phyloP scores from a whole-genome alignment of 2,888 invertebrate genomes.

The Drosophila paracracens region DNA sequence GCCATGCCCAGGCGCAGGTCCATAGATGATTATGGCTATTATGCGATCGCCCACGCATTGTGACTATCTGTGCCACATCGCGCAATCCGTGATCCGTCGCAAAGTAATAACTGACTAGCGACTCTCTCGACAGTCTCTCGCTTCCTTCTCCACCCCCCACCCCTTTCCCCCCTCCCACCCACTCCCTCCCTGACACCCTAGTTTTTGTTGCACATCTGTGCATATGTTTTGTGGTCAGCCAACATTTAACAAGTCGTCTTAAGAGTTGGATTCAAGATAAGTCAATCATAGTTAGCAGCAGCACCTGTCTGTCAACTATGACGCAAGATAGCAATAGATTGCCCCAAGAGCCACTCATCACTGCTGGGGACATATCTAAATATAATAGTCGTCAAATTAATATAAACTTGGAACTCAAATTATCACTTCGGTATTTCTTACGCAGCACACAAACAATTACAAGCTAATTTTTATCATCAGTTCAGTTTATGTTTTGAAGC shows the following conservation, averaged over 20 bases:
- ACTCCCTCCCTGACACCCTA: background rate
- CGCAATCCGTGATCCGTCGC: constrained; percentile 28
- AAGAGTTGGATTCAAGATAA: constrained; percentile 15
- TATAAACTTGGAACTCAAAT: background rate
- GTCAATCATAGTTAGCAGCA: constrained; percentile 18
- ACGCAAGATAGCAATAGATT: constrained; percentile 1
- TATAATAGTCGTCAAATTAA: background rate
- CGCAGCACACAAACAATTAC: background rate
- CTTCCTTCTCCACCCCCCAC: background rate
- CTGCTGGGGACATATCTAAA: background rate
- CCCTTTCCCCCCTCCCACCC: no score
- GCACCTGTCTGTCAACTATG: constrained; percentile 27
- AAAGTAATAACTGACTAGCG: constrained; percentile 28
- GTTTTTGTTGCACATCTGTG: background rate
- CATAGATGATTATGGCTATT: constrained; percentile 57
- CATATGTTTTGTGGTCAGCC: constrained; percentile 9
- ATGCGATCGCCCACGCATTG: constrained; percentile 55
- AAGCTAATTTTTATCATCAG: background rate
- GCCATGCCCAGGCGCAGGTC: constrained; percentile 42
- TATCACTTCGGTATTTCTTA: background rate
- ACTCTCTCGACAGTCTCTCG: constrained; percentile 2
- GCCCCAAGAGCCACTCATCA: background rate
- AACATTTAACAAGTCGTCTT: constrained; percentile 21
- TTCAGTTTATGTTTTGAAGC: background rate
- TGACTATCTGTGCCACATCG: constrained; percentile 50